These are phyloP conservation scores for Brachyptera putata DNA, from an alignment of 2,888 invertebrate genomes.

Conservation along the genomic window DNA sequence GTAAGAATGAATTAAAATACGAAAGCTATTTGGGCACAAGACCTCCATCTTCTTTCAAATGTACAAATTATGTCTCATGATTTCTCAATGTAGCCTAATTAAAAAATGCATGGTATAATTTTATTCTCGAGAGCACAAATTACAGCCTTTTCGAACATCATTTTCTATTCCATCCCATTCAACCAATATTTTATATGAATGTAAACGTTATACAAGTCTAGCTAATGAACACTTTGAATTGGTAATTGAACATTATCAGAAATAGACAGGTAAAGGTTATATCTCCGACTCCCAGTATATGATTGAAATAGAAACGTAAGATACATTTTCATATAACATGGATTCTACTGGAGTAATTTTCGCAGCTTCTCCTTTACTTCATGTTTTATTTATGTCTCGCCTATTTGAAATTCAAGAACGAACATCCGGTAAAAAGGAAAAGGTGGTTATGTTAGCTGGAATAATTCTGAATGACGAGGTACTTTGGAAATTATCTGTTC, in stretches of 20 bases:
- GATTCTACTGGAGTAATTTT: slow-evolving; percentile 15
- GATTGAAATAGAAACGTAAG: slow-evolving; percentile 6
- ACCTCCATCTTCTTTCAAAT: no score
- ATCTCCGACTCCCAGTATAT: not conserved
- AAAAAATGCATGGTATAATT: no score
- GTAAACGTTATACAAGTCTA: not conserved
- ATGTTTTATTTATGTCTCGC: slow-evolving; percentile 20
- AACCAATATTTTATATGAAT: no score
- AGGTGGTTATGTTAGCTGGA: slow-evolving; percentile 10
- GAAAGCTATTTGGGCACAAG: no score
- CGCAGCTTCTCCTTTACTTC: slow-evolving; percentile 2
- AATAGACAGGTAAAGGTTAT: not conserved
- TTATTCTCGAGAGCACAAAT: no score
- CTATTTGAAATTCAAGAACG: slow-evolving; percentile 22
- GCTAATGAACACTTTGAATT: not conserved
- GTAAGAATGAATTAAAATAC: no score
- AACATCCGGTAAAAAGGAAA: not conserved
- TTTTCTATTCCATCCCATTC: no score
- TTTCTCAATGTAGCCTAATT: no score
- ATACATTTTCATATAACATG: slow-evolving; percentile 12
- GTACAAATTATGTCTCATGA: no score
- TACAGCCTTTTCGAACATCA: no score
- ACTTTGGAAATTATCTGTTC: slow-evolving; percentile 11
- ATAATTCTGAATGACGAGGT: slow-evolving; percentile 12
- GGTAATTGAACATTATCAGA: not conserved